Percentiles rank a stretch among this genome's conserved stretches.
Evolutionary conservation across 2,113 vertebrate genomes (phyloP).

Genomic region (Pteronura brasiliensis): DNA sequence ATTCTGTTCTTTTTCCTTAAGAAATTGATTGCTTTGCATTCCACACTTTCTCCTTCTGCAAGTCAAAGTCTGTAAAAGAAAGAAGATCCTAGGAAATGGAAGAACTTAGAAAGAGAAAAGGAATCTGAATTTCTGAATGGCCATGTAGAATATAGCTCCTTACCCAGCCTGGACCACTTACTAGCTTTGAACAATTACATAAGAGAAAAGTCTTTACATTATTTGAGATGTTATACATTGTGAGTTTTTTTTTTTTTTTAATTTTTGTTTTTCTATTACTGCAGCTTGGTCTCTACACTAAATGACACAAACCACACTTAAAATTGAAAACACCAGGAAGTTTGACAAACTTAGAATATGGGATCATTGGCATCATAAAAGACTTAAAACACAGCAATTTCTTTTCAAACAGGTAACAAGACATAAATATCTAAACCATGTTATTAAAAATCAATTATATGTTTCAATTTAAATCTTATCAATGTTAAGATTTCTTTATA

Average conservation of each 20-base stretch:
- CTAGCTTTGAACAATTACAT: background rate
- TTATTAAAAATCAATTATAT: background rate
- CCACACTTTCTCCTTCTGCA: background rate
- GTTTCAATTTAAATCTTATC: background rate
- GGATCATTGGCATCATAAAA: background rate
- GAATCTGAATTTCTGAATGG: background rate
- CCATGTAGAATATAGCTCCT: background rate
- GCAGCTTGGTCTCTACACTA: background rate
- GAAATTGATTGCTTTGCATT: background rate
- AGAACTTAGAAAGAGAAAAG: background rate
- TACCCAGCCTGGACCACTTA: accelerated
- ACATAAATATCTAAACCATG: background rate
- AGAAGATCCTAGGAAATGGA: background rate
- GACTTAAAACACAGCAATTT: background rate
- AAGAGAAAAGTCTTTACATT: background rate
- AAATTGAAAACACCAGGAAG: background rate
- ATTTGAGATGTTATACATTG: background rate
- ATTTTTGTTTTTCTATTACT: background rate
- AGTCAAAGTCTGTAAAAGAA: background rate
- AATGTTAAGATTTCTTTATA: background rate
- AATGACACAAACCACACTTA: background rate
- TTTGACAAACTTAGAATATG: background rate
- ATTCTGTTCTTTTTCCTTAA: background rate
- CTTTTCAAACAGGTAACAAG: background rate
- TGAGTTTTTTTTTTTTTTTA: background rate